Conservation (phyloP, 2,888 invertebrate species). For the Heliconius erato region DNA sequence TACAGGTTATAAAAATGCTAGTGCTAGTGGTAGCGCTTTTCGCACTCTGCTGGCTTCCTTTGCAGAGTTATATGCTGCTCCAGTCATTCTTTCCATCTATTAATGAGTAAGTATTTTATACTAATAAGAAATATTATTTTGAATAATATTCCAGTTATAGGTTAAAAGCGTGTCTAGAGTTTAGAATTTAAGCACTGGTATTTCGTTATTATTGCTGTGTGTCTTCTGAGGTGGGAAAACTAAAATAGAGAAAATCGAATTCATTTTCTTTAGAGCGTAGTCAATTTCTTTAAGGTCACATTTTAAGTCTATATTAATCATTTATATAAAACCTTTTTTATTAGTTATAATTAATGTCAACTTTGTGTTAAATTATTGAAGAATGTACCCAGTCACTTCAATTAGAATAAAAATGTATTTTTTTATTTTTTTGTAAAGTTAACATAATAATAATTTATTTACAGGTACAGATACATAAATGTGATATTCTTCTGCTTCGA, state of each 20-base stretch:
- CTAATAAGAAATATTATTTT: not conserved
- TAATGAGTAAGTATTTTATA: constrained; percentile 86
- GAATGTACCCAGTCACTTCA: not conserved
- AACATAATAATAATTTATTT: constrained; percentile 56
- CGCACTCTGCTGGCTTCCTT: constrained; percentile 93
- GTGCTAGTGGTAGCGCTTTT: constrained; percentile 93
- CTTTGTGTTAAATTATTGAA: not conserved
- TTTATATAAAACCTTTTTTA: not conserved
- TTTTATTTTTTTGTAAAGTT: not conserved
- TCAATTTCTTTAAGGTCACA: no score
- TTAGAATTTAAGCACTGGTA: not conserved
- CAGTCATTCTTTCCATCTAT: constrained; percentile 89
- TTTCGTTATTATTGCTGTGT: not conserved
- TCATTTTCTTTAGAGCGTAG: not conserved
- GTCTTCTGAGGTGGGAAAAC: not conserved
- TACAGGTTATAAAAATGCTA: constrained; percentile 95
- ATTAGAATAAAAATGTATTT: not conserved
- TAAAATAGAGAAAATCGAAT: not conserved
- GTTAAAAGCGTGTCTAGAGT: not conserved
- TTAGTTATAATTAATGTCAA: not conserved
- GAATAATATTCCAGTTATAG: not conserved
- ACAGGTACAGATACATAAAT: constrained; percentile 92
- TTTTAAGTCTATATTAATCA: not conserved
- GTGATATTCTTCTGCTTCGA: constrained; percentile 95
- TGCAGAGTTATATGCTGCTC: constrained; percentile 90